Evolutionary conservation across 2,797 vertebrate genomes (phyloP).

Genomic region (Euthynnus affinis): DNA sequence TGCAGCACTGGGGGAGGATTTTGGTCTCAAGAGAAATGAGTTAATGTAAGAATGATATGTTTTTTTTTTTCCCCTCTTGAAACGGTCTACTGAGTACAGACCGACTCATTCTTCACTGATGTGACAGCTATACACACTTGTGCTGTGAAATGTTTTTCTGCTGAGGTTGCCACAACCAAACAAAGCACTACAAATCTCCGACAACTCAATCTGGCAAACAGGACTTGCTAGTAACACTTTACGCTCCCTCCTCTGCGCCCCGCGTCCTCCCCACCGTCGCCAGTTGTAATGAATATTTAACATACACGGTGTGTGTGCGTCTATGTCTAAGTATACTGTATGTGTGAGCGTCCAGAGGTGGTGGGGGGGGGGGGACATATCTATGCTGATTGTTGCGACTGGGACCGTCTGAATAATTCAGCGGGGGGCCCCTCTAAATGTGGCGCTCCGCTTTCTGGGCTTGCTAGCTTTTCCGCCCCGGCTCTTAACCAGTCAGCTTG

Average conservation of each 20-base stretch:
- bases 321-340: constrained; percentile 40
- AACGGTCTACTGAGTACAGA: not conserved
- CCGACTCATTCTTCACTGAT: not conserved
- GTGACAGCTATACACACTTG: not conserved
- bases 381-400: constrained; percentile 77
- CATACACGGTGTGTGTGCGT: constrained; percentile 45
- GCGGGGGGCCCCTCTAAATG: constrained; percentile 79
- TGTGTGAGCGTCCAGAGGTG: constrained; percentile 59
- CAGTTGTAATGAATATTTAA: constrained; percentile 82
- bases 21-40: not conserved
- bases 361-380: constrained; percentile 57
- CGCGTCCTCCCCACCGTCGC: constrained; percentile 55
- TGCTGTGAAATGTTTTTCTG: constrained; percentile 53
- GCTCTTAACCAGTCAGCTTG: constrained; percentile 87
- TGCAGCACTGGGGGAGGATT: too few relatives aligned
- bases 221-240: constrained; percentile 63
- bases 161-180: constrained; percentile 64
- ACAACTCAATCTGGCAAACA: constrained; percentile 75
- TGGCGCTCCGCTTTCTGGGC: constrained; percentile 65
- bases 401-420: constrained; percentile 86
- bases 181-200: constrained; percentile 66
- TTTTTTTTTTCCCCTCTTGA: not conserved
- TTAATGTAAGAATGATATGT: not conserved
- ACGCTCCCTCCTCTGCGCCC: constrained; percentile 23
- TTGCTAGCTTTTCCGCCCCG: constrained; percentile 66